Evolutionary conservation across 1,140 invertebrate genomes (phyloP), one percentile per base, ranked within the genome.

Genomic region (Sarcophaga bullata): DNA sequence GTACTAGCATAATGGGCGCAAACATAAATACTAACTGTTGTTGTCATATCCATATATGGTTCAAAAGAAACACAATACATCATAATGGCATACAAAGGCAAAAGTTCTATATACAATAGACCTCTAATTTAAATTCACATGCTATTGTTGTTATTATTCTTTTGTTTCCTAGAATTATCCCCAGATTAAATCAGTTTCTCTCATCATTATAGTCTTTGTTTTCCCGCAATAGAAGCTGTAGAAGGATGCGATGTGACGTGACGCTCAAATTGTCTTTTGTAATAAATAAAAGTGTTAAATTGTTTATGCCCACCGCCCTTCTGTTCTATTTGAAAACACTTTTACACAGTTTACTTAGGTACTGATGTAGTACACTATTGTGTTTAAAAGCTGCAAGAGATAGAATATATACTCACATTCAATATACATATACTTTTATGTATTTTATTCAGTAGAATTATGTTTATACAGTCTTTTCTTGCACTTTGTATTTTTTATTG

Each of bases 271-370:
- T 58, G 54, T n/a, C 54, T 58, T 58, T 58, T 13, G 54, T 58
- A 58, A 58, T n/a, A 58, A n/a, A 58, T 58, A 58, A 58, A 58
- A 58, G 54, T 58, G 54, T 58, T 58, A 58, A 58, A 58, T 58
- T 58, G 54, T 58, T 58, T 58, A 58, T 58, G 13, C 54, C 54
- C 54, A 1, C 7, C 54, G 52, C 9, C 15, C 54, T 10, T 37
- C 25, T 37, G 25, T 37, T 37, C 25, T 37, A 4, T 37, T n/a
- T 37, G 4, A 37, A 37, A 37, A 37, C 25, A 37, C 25, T 37
- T 37, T 37, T 37, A 37, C 25, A 37, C 25, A n/a, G n/a, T n/a
- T 52, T 8, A n/a, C 6, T n/a, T n/a, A n/a, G 13, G 15, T 58
- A 10, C 2, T 3, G n/a, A n/a, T 11, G 54, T 58, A 58, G 15